Conservation (phyloP, 2,888 invertebrate species). For the Notodonta dromedarius region DNA sequence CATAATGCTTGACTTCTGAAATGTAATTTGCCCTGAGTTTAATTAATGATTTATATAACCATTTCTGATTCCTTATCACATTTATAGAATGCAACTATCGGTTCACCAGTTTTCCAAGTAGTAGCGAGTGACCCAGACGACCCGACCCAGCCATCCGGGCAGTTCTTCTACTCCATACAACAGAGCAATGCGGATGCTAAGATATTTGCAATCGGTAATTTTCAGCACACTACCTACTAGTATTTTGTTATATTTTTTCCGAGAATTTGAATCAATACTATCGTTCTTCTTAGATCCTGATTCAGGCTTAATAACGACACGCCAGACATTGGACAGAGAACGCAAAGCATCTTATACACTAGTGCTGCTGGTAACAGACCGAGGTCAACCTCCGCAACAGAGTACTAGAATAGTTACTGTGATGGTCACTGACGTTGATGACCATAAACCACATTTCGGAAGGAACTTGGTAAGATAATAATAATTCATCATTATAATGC, state of each 20-base stretch:
- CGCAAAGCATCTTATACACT: slow-evolving; percentile 89
- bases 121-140: slow-evolving; percentile 92
- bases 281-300: slow-evolving; percentile 76
- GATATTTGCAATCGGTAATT: slow-evolving; percentile 84
- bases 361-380: slow-evolving; percentile 90
- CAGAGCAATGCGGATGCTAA: slow-evolving; percentile 87
- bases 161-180: slow-evolving; percentile 88
- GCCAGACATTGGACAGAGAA: slow-evolving; percentile 89
- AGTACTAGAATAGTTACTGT: slow-evolving; percentile 88
- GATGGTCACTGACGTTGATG: slow-evolving; percentile 89
- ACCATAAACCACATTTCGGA: slow-evolving; percentile 89
- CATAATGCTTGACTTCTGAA: no score
- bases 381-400: slow-evolving; percentile 90
- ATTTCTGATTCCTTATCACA: no score
- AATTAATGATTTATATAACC: no score
- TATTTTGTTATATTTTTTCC: no score
- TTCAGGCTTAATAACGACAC: slow-evolving; percentile 89
- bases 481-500: background rate
- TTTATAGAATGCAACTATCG: slow-evolving; percentile 87
- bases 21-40: no score
- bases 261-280: no score
- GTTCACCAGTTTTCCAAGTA: slow-evolving; percentile 90
- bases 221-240: background rate
- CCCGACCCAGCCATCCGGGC: slow-evolving; percentile 89
- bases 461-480: slow-evolving; percentile 83